A percentile compares a stretch with the other conserved stretches of the same genome.
Evolutionary conservation across 2,797 vertebrate genomes (phyloP).

Genomic region (Champsocephalus esox): DNA sequence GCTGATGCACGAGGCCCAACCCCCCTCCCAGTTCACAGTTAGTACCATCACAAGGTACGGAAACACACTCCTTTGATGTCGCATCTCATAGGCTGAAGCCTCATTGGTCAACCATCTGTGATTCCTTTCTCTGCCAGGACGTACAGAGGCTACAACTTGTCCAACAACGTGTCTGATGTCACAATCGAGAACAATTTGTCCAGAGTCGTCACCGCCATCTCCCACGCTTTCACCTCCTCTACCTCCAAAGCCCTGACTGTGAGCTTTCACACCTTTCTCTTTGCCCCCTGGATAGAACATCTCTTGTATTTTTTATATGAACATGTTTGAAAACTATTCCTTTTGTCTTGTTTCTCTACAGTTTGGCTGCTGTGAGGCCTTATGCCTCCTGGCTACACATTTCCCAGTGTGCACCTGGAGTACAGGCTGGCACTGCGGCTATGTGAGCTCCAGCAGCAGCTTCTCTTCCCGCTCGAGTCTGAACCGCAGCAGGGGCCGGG

Average conservation of each 20-base stretch:
- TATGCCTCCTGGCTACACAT: slow-evolving; percentile 90
- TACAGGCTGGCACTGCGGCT: slow-evolving; percentile 96
- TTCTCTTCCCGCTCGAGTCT: slow-evolving; percentile 67
- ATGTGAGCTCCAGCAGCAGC: slow-evolving; percentile 79
- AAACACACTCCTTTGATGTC: background rate
- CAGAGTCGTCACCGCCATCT: slow-evolving; percentile 91
- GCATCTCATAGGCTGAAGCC: background rate
- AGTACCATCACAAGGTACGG: slow-evolving; percentile 95
- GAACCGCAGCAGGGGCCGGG: slow-evolving; percentile 70
- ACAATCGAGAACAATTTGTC: slow-evolving; percentile 97
- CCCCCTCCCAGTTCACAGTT: slow-evolving; percentile 93
- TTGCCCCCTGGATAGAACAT: fast-evolving
- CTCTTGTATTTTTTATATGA: background rate
- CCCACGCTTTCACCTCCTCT: slow-evolving; percentile 91
- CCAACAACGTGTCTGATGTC: slow-evolving; percentile 88
- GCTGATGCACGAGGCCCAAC: slow-evolving; percentile 96
- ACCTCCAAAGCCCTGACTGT: slow-evolving; percentile 93
- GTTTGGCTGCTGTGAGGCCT: slow-evolving; percentile 98
- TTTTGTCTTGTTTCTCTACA: slow-evolving; percentile 55
- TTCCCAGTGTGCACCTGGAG: slow-evolving; percentile 95
- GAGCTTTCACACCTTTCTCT: slow-evolving; percentile 53
- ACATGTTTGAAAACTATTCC: background rate
- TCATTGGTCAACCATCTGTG: background rate
- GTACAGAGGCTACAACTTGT: slow-evolving; percentile 93
- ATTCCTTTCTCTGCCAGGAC: slow-evolving; percentile 80